Evolutionary conservation across 2,113 vertebrate genomes (phyloP).

Genomic region (Phaethon lepturus): DNA sequence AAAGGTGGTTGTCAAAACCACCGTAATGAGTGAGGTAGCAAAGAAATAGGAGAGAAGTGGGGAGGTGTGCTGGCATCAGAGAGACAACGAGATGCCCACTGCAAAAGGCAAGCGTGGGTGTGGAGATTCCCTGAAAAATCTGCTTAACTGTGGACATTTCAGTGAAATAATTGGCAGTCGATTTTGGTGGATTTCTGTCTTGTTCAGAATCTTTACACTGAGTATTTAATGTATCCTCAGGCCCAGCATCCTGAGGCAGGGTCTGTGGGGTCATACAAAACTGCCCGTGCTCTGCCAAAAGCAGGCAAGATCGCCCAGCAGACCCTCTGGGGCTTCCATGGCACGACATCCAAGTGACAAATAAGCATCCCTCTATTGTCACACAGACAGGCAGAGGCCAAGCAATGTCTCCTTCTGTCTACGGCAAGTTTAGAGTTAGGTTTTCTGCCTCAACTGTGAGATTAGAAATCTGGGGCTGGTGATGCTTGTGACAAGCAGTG

Average conservation of each 20-base stretch:
- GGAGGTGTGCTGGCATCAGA: fast-evolving
- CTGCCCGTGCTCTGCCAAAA: fast-evolving
- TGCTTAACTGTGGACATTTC: background rate
- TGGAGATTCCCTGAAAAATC: background rate
- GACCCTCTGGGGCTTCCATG: background rate
- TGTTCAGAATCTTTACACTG: background rate
- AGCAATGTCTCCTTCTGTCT: background rate
- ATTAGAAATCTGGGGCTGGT: background rate
- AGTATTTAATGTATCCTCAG: background rate
- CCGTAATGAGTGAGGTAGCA: background rate
- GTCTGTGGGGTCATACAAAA: background rate
- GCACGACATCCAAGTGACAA: background rate
- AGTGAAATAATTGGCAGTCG: background rate
- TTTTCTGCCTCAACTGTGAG: background rate
- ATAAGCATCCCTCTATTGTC: background rate
- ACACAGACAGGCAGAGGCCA: background rate
- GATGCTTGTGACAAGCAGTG: background rate
- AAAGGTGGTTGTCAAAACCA: background rate
- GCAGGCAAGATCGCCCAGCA: background rate
- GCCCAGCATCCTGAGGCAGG: background rate
- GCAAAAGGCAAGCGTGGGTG: background rate
- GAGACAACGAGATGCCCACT: background rate
- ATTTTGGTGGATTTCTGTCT: background rate
- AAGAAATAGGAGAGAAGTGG: background rate
- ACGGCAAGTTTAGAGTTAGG: background rate